Percentiles rank a stretch among this genome's conserved stretches.
These are phyloP conservation scores for Daktulosphaira vitifoliae DNA, from an alignment of 1,140 invertebrate genomes.

Conservation along the genomic window DNA sequence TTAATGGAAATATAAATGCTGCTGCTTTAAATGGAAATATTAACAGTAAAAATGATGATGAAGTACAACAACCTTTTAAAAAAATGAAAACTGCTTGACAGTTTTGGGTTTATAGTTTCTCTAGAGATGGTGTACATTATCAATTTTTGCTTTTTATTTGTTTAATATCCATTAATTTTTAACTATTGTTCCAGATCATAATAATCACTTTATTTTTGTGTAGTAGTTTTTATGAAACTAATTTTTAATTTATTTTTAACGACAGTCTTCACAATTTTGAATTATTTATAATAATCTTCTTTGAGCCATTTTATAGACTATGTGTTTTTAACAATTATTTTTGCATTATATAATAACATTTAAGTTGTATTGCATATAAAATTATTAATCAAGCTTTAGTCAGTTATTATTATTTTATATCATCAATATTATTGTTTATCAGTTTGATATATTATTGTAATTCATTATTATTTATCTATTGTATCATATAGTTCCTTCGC, in stretches of 20 bases:
- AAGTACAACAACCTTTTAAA: conserved; percentile 26
- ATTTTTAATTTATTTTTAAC: background rate
- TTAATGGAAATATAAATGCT: conserved; percentile 17
- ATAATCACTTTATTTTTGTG: background rate
- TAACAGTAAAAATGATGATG: conserved; percentile 13
- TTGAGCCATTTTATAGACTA: conserved; percentile 17
- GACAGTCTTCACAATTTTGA: conserved; percentile 2
- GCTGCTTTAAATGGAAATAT: conserved; percentile 21
- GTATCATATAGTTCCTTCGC: conserved; percentile 26
- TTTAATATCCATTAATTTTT: too few species aligned
- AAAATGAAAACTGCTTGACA: conserved; percentile 30
- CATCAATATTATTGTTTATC: conserved; percentile 26
- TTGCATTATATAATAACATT: conserved; percentile 1
- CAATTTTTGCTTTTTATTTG: too few species aligned
- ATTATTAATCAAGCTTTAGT: conserved; percentile 20
- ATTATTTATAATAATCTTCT: conserved; percentile 7
- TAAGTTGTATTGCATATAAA: conserved; percentile 19
- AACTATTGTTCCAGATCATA: too few species aligned
- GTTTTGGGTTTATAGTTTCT: background rate
- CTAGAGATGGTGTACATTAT: too few species aligned
- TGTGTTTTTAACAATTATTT: conserved; percentile 29
- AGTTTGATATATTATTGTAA: conserved; percentile 21
- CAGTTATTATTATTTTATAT: conserved; percentile 18
- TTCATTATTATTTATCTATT: conserved; percentile 26
- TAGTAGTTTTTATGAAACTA: background rate